Conservation (phyloP, 2,888 invertebrate genomes). For the Agrotis segetum region DNA sequence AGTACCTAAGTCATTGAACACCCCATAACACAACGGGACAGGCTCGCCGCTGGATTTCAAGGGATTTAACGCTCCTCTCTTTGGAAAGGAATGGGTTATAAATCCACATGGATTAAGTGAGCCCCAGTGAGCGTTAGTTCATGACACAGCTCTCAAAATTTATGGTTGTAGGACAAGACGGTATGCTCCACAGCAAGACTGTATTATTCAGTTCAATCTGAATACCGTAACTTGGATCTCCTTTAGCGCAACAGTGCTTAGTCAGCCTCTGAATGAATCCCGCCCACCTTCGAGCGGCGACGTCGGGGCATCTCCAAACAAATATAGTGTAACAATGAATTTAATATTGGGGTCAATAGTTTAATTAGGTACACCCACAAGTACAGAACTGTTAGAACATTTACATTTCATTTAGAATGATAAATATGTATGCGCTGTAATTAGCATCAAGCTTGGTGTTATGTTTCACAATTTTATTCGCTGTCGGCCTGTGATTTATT, state of each 20-base stretch:
- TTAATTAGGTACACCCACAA: conserved; percentile 78
- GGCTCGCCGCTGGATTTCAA: no score
- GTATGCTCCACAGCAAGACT: conserved; percentile 8
- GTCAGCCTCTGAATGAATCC: conserved; percentile 26
- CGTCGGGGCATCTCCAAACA: conserved; percentile 45
- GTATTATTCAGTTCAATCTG: background rate
- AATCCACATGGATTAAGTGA: background rate
- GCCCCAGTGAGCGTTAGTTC: background rate
- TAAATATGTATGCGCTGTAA: conserved; percentile 61
- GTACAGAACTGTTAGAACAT: conserved; percentile 64
- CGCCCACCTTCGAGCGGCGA: conserved; percentile 31
- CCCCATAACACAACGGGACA: background rate
- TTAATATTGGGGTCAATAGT: conserved; percentile 81
- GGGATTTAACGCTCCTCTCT: background rate
- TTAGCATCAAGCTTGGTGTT: conserved; percentile 53
- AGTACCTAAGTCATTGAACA: no score
- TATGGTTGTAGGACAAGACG: background rate
- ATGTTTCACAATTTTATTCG: conserved; percentile 55
- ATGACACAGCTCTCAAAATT: background rate
- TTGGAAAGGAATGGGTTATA: background rate
- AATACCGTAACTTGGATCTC: conserved; percentile 39
- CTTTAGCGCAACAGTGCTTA: conserved; percentile 13
- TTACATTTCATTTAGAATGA: conserved; percentile 67
- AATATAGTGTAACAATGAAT: conserved; percentile 53
- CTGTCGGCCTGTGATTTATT: conserved; percentile 23